Conservation (phyloP, 2,888 invertebrate genomes). For the Aplocera efformata region DNA sequence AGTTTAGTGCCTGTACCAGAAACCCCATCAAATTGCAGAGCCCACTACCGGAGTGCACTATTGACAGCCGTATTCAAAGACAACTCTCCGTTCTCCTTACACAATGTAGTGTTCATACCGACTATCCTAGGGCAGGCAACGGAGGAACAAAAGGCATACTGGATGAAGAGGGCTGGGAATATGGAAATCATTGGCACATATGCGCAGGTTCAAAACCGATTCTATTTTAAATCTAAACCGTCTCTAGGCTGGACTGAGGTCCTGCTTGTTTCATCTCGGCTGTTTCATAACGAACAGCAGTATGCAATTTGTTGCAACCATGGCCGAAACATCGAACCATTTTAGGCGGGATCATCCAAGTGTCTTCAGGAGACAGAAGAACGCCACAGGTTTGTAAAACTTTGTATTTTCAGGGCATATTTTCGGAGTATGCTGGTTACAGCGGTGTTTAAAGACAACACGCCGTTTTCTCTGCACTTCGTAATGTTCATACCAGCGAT, state of each 20-base stretch:
- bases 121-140: conserved; percentile 91
- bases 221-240: too few relatives aligned
- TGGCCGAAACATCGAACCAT: too few relatives aligned
- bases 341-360: too few relatives aligned
- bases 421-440: conserved; percentile 81
- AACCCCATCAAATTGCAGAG: too few relatives aligned
- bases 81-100: conserved; percentile 85
- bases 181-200: conserved; percentile 95
- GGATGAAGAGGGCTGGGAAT: conserved; percentile 89
- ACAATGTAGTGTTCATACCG: conserved; percentile 94
- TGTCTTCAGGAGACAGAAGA: too few relatives aligned
- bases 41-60: conserved; percentile 82
- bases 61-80: conserved; percentile 84
- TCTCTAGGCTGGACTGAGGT: too few relatives aligned
- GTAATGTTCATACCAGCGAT: conserved; percentile 95
- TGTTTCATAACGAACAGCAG: too few relatives aligned
- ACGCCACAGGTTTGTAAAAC: background rate
- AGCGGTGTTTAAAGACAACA: conserved; percentile 85
- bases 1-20: too few relatives aligned
- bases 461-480: conserved; percentile 86
- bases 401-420: conserved; percentile 62
- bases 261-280: too few relatives aligned
- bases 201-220: too few relatives aligned
- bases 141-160: conserved; percentile 90
- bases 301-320: too few relatives aligned